Percentiles rank a stretch among this genome's conserved stretches.
These are phyloP conservation scores for Melanostigma gelatinosum DNA, from an alignment of 2,113 vertebrate genomes.

Conservation along the genomic window DNA sequence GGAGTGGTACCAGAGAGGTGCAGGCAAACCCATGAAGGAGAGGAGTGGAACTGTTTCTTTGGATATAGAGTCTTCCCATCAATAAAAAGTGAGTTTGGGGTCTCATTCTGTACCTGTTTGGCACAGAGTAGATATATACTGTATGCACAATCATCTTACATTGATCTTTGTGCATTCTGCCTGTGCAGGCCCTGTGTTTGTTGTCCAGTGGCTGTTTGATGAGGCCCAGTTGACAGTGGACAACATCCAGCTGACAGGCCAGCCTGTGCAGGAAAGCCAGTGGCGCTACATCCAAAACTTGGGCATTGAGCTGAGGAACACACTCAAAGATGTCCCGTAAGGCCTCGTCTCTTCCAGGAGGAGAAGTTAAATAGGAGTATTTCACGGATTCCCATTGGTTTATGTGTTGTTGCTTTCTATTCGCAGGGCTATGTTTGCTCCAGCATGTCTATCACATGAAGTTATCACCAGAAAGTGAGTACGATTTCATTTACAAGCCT, in stretches of 20 bases:
- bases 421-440: constrained; percentile 94
- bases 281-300: constrained; percentile 98
- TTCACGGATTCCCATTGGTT: not conserved
- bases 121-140: not conserved
- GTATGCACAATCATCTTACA: not conserved
- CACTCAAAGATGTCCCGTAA: constrained; percentile 96
- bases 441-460: constrained; percentile 96
- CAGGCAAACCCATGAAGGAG: constrained; percentile 88
- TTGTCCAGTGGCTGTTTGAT: constrained; percentile 98
- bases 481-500: not conserved
- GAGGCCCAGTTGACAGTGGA: constrained; percentile 97
- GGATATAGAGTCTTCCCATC: constrained; percentile 97
- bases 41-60: constrained; percentile 99
- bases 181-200: constrained; percentile 90
- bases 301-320: constrained; percentile 93
- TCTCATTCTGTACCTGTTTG: not conserved
- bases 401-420: not conserved
- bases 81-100: constrained; percentile 89
- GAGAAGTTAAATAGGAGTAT: not conserved
- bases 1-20: constrained; percentile 93
- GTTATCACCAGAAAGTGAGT: constrained; percentile 96
- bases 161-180: not conserved
- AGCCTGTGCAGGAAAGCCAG: constrained; percentile 96
- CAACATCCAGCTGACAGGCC: constrained; percentile 95
- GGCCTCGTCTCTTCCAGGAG: constrained; percentile 39